Evolutionary conservation across 2,797 vertebrate genomes (phyloP).

Genomic region (Myiothlypis chrysogaster): DNA sequence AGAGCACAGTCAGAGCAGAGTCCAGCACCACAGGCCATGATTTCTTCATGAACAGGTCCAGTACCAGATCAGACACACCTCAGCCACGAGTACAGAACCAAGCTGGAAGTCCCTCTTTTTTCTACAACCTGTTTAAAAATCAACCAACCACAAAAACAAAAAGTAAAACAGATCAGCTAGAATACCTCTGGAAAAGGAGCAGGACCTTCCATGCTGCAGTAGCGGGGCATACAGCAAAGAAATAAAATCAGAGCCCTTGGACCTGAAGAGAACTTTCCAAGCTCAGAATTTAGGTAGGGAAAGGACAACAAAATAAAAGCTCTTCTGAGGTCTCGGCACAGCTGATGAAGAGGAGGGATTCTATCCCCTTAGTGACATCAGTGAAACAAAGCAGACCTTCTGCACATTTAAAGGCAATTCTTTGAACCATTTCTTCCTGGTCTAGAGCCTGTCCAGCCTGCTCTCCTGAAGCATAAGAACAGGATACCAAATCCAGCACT

Average conservation of each 20-base stretch:
- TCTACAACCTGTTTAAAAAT: background rate
- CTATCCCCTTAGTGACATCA: background rate
- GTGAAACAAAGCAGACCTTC: background rate
- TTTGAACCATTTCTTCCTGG: background rate
- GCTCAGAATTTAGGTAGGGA: background rate
- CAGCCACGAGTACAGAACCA: background rate
- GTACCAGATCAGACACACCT: background rate
- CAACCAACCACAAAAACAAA: background rate
- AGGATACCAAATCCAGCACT: background rate
- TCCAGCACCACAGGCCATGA: background rate
- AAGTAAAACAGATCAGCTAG: background rate
- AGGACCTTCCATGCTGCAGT: background rate
- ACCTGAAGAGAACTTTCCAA: background rate
- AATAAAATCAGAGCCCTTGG: background rate
- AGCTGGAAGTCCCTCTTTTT: background rate
- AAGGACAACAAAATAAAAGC: background rate
- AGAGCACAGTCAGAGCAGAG: background rate
- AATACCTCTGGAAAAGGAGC: background rate
- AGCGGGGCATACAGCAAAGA: background rate
- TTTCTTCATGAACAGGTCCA: background rate
- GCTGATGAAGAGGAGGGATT: background rate
- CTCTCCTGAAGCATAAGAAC: background rate
- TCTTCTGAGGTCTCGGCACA: background rate
- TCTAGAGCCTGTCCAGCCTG: background rate
- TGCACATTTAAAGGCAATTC: background rate